A percentile compares a stretch with the other conserved stretches of the same genome.
Evolutionary conservation across 1,140 invertebrate species (phyloP).

Genomic region (Neodiprion pinetum): DNA sequence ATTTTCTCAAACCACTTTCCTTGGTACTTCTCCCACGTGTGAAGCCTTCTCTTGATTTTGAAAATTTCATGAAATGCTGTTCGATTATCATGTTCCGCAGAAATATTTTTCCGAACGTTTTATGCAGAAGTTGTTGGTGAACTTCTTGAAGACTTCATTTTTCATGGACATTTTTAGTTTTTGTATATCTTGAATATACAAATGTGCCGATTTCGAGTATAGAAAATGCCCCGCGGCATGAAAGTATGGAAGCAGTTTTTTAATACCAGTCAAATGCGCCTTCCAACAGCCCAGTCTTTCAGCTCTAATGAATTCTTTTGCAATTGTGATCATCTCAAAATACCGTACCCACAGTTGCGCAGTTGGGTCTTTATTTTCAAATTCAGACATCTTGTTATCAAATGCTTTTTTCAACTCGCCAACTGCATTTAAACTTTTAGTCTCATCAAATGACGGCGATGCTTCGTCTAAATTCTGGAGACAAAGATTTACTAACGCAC

Average conservation of each 20-base stretch:
- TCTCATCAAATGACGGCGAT: conserved; percentile 9
- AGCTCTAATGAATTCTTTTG: conserved; percentile 42
- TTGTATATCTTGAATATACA: conserved; percentile 59
- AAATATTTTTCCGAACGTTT: conserved; percentile 49
- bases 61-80: conserved; percentile 52
- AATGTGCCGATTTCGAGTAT: conserved; percentile 53
- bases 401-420: conserved; percentile 19
- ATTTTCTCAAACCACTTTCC: conserved; percentile 49
- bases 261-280: conserved; percentile 40
- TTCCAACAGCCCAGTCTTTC: conserved; percentile 47
- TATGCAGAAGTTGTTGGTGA: conserved; percentile 29
- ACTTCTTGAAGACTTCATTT: conserved; percentile 17
- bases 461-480: conserved; percentile 31
- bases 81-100: conserved; percentile 51
- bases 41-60: conserved; percentile 54
- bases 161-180: conserved; percentile 32
- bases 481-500: conserved; percentile 19
- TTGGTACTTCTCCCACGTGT: conserved; percentile 43
- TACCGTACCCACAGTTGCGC: conserved; percentile 46
- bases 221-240: conserved; percentile 43
- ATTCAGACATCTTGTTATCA: conserved; percentile 23
- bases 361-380: conserved; percentile 24
- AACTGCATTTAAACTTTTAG: conserved; percentile 27
- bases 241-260: conserved; percentile 49
- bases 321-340: conserved; percentile 38